These are phyloP conservation scores for Eupelmus urozonus DNA, from an alignment of 2,888 invertebrate genomes.

Conservation along the genomic window DNA sequence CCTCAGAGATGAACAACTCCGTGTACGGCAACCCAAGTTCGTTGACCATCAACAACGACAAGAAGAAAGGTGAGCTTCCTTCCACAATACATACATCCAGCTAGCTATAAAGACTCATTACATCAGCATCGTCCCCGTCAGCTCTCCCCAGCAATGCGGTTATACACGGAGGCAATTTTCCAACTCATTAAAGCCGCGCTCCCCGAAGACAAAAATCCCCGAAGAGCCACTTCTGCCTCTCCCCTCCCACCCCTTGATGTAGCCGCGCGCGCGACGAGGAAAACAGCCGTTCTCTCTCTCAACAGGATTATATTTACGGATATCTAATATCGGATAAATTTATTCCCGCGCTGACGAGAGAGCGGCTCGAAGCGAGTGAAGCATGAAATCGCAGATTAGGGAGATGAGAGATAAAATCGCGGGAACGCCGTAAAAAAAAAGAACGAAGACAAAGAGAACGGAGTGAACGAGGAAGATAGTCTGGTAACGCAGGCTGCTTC, in stretches of 20 bases:
- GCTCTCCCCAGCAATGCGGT: background rate
- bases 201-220: background rate
- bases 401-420: constrained; percentile 31
- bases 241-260: background rate
- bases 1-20: constrained; percentile 80
- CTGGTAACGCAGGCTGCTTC: constrained; percentile 12
- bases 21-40: constrained; percentile 83
- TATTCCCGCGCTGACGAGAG: constrained; percentile 29
- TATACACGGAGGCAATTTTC: constrained; percentile 23
- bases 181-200: constrained; percentile 25
- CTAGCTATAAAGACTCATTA: background rate
- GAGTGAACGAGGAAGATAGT: background rate
- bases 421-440: constrained; percentile 1
- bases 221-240: constrained; percentile 10
- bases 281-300: background rate
- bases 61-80: constrained; percentile 71
- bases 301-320: constrained; percentile 3
- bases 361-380: constrained; percentile 10
- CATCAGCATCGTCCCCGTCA: background rate
- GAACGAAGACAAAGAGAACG: background rate
- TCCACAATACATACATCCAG: no score
- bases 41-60: constrained; percentile 80
- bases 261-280: background rate
- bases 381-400: constrained; percentile 49
- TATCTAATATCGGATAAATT: constrained; percentile 37